phyloP scores from a whole-genome alignment of 2,113 vertebrate species.

The Scalopus aquaticus region DNA sequence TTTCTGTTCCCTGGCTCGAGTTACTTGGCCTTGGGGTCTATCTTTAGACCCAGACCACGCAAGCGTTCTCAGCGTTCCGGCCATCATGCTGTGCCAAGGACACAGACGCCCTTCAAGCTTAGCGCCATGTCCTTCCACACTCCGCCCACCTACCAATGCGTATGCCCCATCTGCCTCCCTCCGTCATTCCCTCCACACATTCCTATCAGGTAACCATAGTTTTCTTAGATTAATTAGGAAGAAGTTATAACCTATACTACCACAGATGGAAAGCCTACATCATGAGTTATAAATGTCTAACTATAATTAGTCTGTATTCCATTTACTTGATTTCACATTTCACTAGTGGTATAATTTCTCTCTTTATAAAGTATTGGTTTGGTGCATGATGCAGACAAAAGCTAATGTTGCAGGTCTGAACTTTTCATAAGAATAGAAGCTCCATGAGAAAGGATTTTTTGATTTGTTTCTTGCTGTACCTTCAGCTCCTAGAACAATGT shows the following conservation, averaged over 20 bases:
- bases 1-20: too few species aligned
- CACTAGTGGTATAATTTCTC: not conserved
- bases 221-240: constrained; percentile 9
- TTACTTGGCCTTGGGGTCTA: too few species aligned
- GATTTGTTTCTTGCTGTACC: not conserved
- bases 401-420: not conserved
- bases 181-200: too few species aligned
- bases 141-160: too few species aligned
- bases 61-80: too few species aligned
- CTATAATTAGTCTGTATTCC: not conserved
- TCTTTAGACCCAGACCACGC: too few species aligned
- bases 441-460: not conserved
- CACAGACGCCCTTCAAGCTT: too few species aligned
- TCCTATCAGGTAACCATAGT: too few species aligned
- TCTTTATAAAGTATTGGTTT: not conserved
- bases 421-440: not conserved
- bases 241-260: not conserved
- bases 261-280: not conserved
- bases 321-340: not conserved
- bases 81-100: too few species aligned
- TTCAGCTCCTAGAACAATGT: not conserved
- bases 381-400: not conserved
- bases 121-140: too few species aligned
- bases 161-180: too few species aligned
- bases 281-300: not conserved